Evolutionary conservation across 2,888 invertebrate species (phyloP), one percentile per base, ranked within the genome.

Genomic region (Baronia brevicornis): DNA sequence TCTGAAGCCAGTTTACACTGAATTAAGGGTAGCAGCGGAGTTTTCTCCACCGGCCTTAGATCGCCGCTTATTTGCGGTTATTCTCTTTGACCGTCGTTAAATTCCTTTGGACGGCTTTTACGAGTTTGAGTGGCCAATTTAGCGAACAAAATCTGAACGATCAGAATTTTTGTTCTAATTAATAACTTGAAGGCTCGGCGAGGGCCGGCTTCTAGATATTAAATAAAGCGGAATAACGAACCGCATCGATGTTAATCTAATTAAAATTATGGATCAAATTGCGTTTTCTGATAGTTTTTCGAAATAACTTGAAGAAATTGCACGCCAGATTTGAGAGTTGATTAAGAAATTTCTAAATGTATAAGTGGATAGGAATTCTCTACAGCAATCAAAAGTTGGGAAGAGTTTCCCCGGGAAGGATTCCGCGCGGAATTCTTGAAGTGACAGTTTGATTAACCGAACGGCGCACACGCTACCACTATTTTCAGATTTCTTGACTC

Each of bases 381-480:
- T 54, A 59, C 65, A 66, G 74, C 79, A 80, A 80, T 80, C 80
- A 80, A 77, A 80, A 80, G 79, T 80, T 80, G 67, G 61, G 62
- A 61, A 48, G 74, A 79, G 75, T 79, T 77, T 79, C 75, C 79
- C 72, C 64, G 65, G 65, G 61, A 60, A 68, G 78, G 74, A 77
- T 78, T 80, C 70, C 72, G 67, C 77, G 66, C 63, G 75, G 79
- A 77, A 84, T 84, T 84, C 84, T 82, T 82, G 64, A 70, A 77
- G 79, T 82, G 84, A 84, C 84, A 84, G 80, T 84, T 84, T 84
- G 82, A 84, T 84, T 84, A 84, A 82, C 82, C 69, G 82, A 73
- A 66, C 63, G 68, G 73, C 69, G 79, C 77, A 77, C 74, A 78
- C 77, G 79, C 77, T 68, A 63, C 59, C 53, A 48, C n/a, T n/a